These are phyloP conservation scores for Lepus americanus DNA, from an alignment of 2,113 vertebrate genomes.

Conservation along the genomic window DNA sequence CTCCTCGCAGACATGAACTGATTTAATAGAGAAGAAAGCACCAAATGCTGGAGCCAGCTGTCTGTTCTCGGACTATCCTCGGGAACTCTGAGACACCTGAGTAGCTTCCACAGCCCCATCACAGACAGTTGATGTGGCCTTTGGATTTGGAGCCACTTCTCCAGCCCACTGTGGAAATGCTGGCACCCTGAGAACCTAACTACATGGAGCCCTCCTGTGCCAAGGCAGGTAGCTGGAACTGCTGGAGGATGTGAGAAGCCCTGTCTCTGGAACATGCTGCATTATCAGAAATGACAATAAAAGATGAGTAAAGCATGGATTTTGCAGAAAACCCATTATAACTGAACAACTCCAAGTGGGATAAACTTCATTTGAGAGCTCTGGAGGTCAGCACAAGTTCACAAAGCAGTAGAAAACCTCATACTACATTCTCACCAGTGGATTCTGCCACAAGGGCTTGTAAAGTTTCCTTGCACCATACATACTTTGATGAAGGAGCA, in stretches of 20 bases:
- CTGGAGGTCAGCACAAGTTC: neutral
- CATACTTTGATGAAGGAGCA: neutral
- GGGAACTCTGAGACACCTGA: neutral
- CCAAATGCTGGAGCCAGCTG: accelerated
- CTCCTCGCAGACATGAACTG: neutral
- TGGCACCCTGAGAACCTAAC: accelerated
- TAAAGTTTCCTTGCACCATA: too few species aligned
- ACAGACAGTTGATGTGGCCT: accelerated
- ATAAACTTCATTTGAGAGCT: too few species aligned
- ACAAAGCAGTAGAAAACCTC: neutral
- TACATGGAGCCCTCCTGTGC: accelerated
- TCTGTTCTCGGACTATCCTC: accelerated
- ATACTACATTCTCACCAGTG: accelerated
- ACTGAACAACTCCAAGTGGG: too few species aligned
- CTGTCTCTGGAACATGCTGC: neutral
- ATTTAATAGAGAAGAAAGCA: neutral
- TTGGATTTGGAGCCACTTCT: neutral
- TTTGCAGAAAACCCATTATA: neutral
- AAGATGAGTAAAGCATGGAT: neutral
- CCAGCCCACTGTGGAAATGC: neutral
- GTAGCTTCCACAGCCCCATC: neutral
- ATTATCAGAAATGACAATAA: neutral
- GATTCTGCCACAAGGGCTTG: neutral
- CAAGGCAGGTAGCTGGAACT: accelerated
- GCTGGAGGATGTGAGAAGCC: accelerated